Base-by-base conservation (phyloP, 2,888 invertebrate genomes). In the Laothoe populi region DNA sequence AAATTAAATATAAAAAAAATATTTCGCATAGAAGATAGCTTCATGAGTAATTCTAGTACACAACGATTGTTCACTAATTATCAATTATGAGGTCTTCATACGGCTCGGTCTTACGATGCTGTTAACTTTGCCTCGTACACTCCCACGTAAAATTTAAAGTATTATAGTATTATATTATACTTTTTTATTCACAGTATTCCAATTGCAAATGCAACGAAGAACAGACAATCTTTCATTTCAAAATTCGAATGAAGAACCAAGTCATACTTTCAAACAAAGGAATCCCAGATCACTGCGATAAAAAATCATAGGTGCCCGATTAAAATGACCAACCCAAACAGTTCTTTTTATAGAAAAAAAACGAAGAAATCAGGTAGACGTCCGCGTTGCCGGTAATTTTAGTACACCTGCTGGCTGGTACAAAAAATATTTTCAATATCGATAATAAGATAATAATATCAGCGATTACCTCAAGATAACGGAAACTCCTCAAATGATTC, bases 401-500 rank as follows among this genome's bases (percentile, higher is more conserved):
- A 31, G n/a, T 31, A 16, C 53, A 61, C 60, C 60, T 60, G 60
- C 40, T 38, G 60, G n/a, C 23, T 31, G 10, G 19, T 23, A 16
- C 31, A 53, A 31, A 53, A 60, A 49, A 48, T n/a, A 21, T 38
- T 19, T 60, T 49, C 21, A 38, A 40, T 42, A 26, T 40, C 46
- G 42, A 61, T 53, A 48, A n/a, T 48, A 58, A 62, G 62, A 62
- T 62, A 58, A 58, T 48, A 58, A 48, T 63, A 63, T 68, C 60
- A 59, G 59, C 48, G 53, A 35, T 65, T 64, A 70, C 70, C 72
- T 73, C 68, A 65, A 72, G 58, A 48, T 46, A 66, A 60, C 69
- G 65, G 46, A 57, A 40, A 23, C 45, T 38, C 68, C 66, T 42
- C 73, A 66, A 67, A 70, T 76, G 72, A 75, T 63, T 73, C 80